Percentiles rank a stretch among this genome's conserved stretches.
Conservation (phyloP, 2,888 invertebrate genomes). For the Endotricha flammealis region DNA sequence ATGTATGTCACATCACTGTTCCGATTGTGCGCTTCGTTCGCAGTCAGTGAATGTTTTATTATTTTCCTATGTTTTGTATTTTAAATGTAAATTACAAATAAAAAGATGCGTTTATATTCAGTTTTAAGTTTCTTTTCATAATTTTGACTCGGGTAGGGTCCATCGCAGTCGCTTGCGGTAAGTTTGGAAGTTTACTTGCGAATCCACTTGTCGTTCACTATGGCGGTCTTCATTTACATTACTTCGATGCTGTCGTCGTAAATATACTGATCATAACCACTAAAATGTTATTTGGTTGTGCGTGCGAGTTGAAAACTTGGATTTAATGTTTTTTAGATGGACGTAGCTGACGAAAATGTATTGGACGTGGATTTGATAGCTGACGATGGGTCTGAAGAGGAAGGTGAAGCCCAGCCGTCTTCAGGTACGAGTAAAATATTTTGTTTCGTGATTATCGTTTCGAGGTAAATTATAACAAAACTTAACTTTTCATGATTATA, state of each 20-base stretch:
- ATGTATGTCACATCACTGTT: slow-evolving; percentile 30
- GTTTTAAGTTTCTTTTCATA: slow-evolving; percentile 45
- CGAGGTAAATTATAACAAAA: too few relatives aligned
- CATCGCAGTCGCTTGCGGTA: slow-evolving; percentile 69
- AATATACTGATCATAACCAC: slow-evolving; percentile 43
- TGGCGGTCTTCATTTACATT: slow-evolving; percentile 67
- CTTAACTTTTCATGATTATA: too few relatives aligned
- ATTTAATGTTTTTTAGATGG: slow-evolving; percentile 56
- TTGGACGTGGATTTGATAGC: slow-evolving; percentile 85
- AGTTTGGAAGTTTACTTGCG: slow-evolving; percentile 55
- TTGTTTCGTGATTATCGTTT: too few relatives aligned
- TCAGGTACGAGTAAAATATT: too few relatives aligned
- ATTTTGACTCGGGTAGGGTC: slow-evolving; percentile 50
- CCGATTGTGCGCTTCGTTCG: slow-evolving; percentile 42
- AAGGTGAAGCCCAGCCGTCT: slow-evolving; percentile 81
- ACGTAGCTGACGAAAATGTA: slow-evolving; percentile 69
- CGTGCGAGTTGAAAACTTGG: slow-evolving; percentile 13
- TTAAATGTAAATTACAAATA: slow-evolving; percentile 42
- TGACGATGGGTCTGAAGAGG: slow-evolving; percentile 86
- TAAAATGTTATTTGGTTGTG: slow-evolving; percentile 13
- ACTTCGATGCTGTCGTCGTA: slow-evolving; percentile 37
- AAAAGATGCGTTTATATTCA: slow-evolving; percentile 53
- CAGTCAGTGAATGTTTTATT: slow-evolving; percentile 51
- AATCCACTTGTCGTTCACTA: slow-evolving; percentile 70
- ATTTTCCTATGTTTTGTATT: slow-evolving; percentile 52